Evolutionary conservation across 2,113 vertebrate genomes (phyloP).

Genomic region (Polypterus senegalus): DNA sequence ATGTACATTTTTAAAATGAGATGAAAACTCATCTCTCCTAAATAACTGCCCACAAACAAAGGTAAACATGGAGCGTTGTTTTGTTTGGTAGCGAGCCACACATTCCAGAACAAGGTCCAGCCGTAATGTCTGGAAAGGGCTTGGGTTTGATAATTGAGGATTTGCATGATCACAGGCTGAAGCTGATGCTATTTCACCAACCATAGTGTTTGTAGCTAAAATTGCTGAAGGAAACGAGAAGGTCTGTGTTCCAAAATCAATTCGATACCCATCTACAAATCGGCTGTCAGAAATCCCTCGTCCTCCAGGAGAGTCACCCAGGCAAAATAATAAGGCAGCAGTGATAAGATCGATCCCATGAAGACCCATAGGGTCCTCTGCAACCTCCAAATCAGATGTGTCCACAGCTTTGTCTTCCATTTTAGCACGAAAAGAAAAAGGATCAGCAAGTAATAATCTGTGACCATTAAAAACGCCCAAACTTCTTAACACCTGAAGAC

Average conservation of each 20-base stretch:
- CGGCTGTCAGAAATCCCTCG: slow-evolving; percentile 84
- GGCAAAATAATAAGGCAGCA: slow-evolving; percentile 81
- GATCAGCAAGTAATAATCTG: slow-evolving; percentile 45
- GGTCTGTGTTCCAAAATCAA: slow-evolving; percentile 89
- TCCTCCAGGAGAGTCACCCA: slow-evolving; percentile 84
- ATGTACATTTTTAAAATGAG: slow-evolving; percentile 93
- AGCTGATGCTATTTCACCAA: slow-evolving; percentile 90
- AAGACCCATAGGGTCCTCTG: slow-evolving; percentile 82
- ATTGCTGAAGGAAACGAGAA: slow-evolving; percentile 91
- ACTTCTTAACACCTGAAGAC: slow-evolving; percentile 50
- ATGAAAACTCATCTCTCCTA: slow-evolving; percentile 88
- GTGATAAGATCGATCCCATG: slow-evolving; percentile 89
- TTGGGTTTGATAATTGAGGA: slow-evolving; percentile 85
- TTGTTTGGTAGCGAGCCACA: slow-evolving; percentile 89
- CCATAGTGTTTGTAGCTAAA: slow-evolving; percentile 87
- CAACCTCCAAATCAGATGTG: slow-evolving; percentile 80
- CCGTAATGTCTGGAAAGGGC: slow-evolving; percentile 83
- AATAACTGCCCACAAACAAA: slow-evolving; percentile 93
- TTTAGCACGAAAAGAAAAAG: slow-evolving; percentile 49
- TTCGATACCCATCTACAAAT: slow-evolving; percentile 60
- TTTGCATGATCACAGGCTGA: slow-evolving; percentile 92
- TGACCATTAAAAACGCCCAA: slow-evolving; percentile 50
- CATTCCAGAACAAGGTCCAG: slow-evolving; percentile 84
- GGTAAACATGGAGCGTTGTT: slow-evolving; percentile 95
- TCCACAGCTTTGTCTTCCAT: slow-evolving; percentile 86